Percentiles rank a stretch among this genome's conserved stretches.
These are phyloP conservation scores for Aphelenchoides besseyi DNA, from an alignment of 1,140 invertebrate species.

Conservation along the genomic window DNA sequence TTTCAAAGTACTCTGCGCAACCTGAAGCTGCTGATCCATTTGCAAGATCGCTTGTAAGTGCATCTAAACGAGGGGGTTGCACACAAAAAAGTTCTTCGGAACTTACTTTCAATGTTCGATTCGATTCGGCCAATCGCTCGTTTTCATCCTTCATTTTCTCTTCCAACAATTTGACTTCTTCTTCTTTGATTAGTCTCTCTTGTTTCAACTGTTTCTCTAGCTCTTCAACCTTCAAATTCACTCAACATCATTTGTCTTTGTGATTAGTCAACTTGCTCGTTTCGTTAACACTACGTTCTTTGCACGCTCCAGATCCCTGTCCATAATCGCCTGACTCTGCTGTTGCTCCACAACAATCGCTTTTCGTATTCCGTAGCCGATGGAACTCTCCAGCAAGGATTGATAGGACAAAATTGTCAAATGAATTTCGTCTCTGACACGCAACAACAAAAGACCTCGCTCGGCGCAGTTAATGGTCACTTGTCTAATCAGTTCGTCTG, in stretches of 20 bases:
- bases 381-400: conserved; percentile 91
- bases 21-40: conserved; percentile 43
- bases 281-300: conserved; percentile 41
- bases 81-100: neutral
- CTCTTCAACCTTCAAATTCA: conserved; percentile 39
- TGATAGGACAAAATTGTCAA: conserved; percentile 92
- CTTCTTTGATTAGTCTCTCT: conserved; percentile 45
- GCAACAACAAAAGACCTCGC: conserved; percentile 82
- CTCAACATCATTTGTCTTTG: neutral
- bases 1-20: neutral
- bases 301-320: conserved; percentile 45
- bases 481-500: conserved; percentile 86
- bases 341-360: conserved; percentile 71
- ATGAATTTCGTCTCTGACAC: conserved; percentile 87
- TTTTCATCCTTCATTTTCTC: conserved; percentile 56
- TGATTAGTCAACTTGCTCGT: conserved; percentile 12
- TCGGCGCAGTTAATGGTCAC: conserved; percentile 96
- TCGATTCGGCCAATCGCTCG: conserved; percentile 49
- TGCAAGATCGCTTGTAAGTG: conserved; percentile 48
- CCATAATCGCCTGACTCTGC: conserved; percentile 46
- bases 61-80: conserved; percentile 33
- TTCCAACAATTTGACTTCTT: conserved; percentile 53
- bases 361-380: conserved; percentile 95
- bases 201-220: conserved; percentile 48
- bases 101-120: conserved; percentile 49